Base-by-base conservation (phyloP, 1,140 invertebrate species). In the Aleiodes sp. region DNA sequence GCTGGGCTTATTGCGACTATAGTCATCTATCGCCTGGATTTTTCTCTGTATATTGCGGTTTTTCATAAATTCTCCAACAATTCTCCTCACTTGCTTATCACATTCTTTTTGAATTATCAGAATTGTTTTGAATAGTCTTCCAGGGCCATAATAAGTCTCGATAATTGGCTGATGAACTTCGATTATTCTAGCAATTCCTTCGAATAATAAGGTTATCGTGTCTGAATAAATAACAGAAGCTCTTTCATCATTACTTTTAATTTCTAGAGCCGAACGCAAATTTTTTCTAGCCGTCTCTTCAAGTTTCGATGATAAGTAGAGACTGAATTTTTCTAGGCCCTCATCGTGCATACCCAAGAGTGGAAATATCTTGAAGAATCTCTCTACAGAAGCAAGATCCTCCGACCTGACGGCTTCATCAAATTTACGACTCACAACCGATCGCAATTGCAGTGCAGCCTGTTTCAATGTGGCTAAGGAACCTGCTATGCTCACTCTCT, bases 321-420 rank as follows among this genome's bases (percentile, higher is more conserved):
- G 89, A n/a, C 96, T 94, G 82, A 98, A 98, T 78, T 96, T 93
- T 68, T 92, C 91, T 1, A 99, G 88, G 0, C 98, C 98, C 78
- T 96, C 94, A 43, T 94, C 90, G 71, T 98, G 94, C 85, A 96
- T 93, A 41, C 95, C 96, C 3, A 99, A 87, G 21, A 99, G 87
- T 1, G 98, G 98, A 86, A 99, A 99, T 77, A 99, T 93, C 86
- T 99, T 99, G 81, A 99, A 99, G 84, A 99, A 97, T 71, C 97
- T 84, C 80, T 99, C 97, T 14, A 99, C 94, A 2, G 95, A 95
- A 2, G 94, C 94, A 19, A 94, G 88, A 87, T 99, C 97, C 79
- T 96, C 93, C 52, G 90, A 90, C 65, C 91, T 90, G 0, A 98
- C 93, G 26, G 98, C 96, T 76, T 98, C 95, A 79, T 98, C 94